phyloP scores from a whole-genome alignment of 2,113 vertebrate species.

The Cyphotilapia sp. region DNA sequence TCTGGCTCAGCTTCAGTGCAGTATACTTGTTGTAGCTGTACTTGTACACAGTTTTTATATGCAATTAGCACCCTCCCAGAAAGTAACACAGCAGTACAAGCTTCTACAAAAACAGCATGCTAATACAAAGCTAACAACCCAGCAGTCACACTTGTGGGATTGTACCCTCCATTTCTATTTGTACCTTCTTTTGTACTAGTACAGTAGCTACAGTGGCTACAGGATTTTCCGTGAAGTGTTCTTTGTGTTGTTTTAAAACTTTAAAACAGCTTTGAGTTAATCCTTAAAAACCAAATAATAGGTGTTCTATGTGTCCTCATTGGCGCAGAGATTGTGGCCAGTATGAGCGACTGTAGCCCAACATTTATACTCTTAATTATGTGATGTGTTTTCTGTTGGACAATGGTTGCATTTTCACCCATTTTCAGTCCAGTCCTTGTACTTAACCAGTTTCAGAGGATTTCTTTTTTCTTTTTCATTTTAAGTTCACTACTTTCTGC shows the following conservation, averaged over 20 bases:
- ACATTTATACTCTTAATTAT: neutral
- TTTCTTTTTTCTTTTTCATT: neutral
- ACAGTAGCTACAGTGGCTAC: neutral
- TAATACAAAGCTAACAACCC: neutral
- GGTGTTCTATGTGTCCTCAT: neutral
- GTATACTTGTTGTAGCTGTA: neutral
- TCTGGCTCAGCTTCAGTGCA: neutral
- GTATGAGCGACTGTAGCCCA: neutral
- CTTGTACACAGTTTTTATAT: neutral
- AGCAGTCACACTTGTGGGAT: neutral
- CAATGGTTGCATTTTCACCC: neutral
- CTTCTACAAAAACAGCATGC: neutral
- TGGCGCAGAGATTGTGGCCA: neutral
- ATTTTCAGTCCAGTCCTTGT: neutral
- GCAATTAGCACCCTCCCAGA: neutral
- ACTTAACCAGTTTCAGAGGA: neutral
- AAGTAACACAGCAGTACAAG: neutral
- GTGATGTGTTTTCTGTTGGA: neutral
- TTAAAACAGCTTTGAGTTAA: neutral
- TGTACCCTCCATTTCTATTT: neutral
- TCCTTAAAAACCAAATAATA: neutral
- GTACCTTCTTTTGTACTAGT: neutral
- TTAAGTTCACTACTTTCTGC: neutral
- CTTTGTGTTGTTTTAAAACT: neutral
- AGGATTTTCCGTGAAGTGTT: neutral